Evolutionary conservation across 1,140 invertebrate species (phyloP), one percentile per base, ranked within the genome.

Genomic region (Euura saliciscinereae): DNA sequence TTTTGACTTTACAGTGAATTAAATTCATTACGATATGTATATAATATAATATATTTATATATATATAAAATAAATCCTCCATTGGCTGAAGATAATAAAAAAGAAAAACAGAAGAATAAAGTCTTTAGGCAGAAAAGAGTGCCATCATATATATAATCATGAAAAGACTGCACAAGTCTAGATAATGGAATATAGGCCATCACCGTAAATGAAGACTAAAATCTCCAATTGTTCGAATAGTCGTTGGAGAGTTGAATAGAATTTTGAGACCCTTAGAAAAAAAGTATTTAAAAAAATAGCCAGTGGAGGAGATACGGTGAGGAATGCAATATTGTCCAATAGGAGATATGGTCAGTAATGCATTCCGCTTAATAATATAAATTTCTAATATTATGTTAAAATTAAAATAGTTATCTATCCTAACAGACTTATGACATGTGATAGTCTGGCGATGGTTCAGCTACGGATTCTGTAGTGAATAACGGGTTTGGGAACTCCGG

Each of bases 401-500:
- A 79, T 83, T 77, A 74, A 74, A 68, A 42, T 76, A 79, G 75
- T 78, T 82, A 84, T 83, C 81, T 42, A 82, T 72, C 73, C 78
- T 85, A 84, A 44, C 45, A 71, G 64, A 79, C 70, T 84, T 84
- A 87, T 78, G 86, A 87, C 72, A 87, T 76, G 84, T 93, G 91
- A 90, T 96, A 97, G 89, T 95, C 94, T 71, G 93, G 93, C 75
- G 92, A 93, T 65, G 93, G 93, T 85, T 94, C 93, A 45, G 93
- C 91, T 76, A 94, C 89, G 11, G 93, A 93, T 81, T 87, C 87
- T 79, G 95, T 96, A 80, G 96, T 95, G 86, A 97, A 97, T 77
- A 98, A 89, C 69, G 96, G 96, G 84, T 98, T 98, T 69, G 96
- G 96, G 88, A 98, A 97, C 87, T 98, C 96, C 75, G 95, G 94